Conservation (phyloP, 2,797 vertebrate genomes). For the Sarcoramphus papa region DNA sequence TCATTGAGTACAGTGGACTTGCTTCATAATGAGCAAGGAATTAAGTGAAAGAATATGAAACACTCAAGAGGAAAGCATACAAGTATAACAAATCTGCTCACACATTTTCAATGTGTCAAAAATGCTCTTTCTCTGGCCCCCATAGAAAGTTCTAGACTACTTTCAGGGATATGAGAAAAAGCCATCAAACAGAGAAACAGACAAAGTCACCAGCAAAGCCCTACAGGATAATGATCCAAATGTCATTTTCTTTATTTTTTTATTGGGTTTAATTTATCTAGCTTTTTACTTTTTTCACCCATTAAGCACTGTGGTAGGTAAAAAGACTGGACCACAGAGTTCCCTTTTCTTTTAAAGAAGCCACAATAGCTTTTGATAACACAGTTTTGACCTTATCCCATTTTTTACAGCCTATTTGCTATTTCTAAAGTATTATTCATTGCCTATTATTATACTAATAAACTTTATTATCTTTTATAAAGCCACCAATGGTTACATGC, state of each 20-base stretch:
- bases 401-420: constrained; percentile 40
- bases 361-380: neutral
- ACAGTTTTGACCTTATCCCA: constrained; percentile 23
- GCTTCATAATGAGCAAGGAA: neutral
- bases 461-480: constrained; percentile 68
- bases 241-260: neutral
- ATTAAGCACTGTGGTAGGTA: neutral
- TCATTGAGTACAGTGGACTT: neutral
- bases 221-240: neutral
- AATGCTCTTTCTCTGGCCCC: neutral
- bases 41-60: neutral
- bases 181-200: neutral
- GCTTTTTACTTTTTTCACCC: neutral
- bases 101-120: neutral
- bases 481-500: constrained; percentile 44
- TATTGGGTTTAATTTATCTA: neutral
- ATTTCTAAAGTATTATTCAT: constrained; percentile 47
- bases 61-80: neutral
- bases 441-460: constrained; percentile 62
- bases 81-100: neutral
- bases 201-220: neutral
- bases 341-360: neutral
- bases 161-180: neutral
- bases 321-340: neutral
- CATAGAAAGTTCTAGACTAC: neutral